These are phyloP conservation scores for Barbus barbus DNA, from an alignment of 2,113 vertebrate species.

Conservation along the genomic window DNA sequence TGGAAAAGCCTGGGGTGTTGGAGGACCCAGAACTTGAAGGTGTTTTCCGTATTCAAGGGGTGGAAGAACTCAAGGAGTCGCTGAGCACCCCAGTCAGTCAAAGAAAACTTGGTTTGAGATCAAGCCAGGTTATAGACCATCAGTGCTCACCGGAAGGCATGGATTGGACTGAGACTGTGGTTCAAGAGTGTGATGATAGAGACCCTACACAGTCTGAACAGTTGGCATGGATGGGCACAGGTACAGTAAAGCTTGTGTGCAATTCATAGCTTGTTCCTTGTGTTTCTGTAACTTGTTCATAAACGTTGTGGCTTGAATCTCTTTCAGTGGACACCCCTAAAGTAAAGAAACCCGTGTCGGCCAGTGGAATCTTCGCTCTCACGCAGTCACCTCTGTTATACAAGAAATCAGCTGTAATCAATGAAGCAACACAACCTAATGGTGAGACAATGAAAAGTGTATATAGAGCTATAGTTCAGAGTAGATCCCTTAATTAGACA, in stretches of 20 bases:
- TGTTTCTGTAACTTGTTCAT: neutral
- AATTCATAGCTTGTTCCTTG: neutral
- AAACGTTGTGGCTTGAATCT: neutral
- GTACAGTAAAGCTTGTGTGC: conserved; percentile 3
- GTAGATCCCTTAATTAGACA: neutral
- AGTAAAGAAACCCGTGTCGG: conserved; percentile 72
- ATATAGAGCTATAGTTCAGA: too few species aligned
- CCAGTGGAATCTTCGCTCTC: conserved; percentile 85
- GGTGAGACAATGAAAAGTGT: conserved; percentile 53
- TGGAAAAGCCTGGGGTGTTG: conserved; percentile 60
- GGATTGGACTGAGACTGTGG: conserved; percentile 61
- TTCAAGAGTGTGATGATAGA: conserved; percentile 37
- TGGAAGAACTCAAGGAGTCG: conserved; percentile 70
- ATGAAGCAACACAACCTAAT: conserved; percentile 20
- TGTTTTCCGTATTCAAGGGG: conserved; percentile 81
- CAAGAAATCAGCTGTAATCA: conserved; percentile 57
- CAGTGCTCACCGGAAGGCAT: conserved; percentile 41
- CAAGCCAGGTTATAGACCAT: conserved; percentile 59
- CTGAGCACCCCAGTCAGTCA: conserved; percentile 60
- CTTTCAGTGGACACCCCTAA: conserved; percentile 73
- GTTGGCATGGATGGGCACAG: conserved; percentile 41
- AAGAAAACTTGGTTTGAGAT: conserved; percentile 61
- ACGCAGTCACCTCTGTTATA: conserved; percentile 90
- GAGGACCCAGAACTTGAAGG: conserved; percentile 88
- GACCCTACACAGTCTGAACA: conserved; percentile 56